Percentiles rank a stretch among this genome's conserved stretches.
phyloP scores from a whole-genome alignment of 2,113 vertebrate species.

The Amazona guildingii region DNA sequence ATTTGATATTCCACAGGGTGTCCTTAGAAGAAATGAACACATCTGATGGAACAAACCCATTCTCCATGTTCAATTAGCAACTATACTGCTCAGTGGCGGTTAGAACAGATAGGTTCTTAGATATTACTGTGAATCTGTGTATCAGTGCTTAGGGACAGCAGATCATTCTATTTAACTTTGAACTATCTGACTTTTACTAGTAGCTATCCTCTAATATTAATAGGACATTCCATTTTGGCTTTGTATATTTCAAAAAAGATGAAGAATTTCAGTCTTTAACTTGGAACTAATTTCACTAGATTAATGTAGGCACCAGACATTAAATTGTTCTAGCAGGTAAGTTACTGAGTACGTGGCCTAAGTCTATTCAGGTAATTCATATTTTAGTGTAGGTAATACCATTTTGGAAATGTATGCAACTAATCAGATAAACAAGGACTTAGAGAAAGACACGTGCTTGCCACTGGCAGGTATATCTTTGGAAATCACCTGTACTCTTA shows the following conservation, averaged over 20 bases:
- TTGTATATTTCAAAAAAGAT: slow-evolving; percentile 37
- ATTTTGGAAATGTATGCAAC: not conserved
- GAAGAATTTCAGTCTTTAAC: not conserved
- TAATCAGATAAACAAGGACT: not conserved
- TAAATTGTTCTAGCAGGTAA: not conserved
- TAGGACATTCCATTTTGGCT: slow-evolving; percentile 39
- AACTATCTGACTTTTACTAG: slow-evolving; percentile 50
- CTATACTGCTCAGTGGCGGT: slow-evolving; percentile 6
- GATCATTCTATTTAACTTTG: slow-evolving; percentile 44
- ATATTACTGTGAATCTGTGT: not conserved
- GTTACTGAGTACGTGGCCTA: not conserved
- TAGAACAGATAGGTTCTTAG: slow-evolving; percentile 46
- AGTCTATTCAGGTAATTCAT: not conserved
- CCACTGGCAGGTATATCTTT: not conserved
- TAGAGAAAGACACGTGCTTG: not conserved
- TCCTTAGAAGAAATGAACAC: slow-evolving; percentile 55
- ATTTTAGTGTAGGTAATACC: not conserved
- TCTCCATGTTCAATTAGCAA: slow-evolving; percentile 60
- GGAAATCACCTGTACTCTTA: not conserved
- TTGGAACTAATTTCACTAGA: not conserved
- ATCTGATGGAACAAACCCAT: slow-evolving; percentile 58
- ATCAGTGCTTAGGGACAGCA: slow-evolving; percentile 25
- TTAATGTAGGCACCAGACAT: not conserved
- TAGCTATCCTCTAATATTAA: slow-evolving; percentile 40
- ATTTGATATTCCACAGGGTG: slow-evolving; percentile 60